Evolutionary conservation across 2,113 vertebrate species (phyloP).

Genomic region (Pituophis catenifer): DNA sequence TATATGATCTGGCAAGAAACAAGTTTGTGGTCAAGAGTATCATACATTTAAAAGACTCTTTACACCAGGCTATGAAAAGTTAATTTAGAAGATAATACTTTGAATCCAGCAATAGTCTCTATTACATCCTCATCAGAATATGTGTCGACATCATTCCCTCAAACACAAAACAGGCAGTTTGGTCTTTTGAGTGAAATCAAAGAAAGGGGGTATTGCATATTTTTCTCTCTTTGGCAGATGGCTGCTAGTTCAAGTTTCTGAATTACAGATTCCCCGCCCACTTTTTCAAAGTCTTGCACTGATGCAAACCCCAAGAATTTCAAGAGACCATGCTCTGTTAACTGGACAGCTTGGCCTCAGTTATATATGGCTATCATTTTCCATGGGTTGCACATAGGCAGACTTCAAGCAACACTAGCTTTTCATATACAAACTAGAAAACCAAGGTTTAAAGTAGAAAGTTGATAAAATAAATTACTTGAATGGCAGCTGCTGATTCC

Average conservation of each 20-base stretch:
- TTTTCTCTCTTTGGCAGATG: slow-evolving; percentile 71
- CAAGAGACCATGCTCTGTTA: not conserved
- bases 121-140: not conserved
- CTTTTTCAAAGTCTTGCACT: slow-evolving; percentile 4
- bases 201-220: slow-evolving; percentile 64
- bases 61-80: not conserved
- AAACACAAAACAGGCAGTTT: slow-evolving; percentile 9
- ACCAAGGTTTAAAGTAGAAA: slow-evolving; percentile 6
- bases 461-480: slow-evolving; percentile 13
- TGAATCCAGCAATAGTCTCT: not conserved
- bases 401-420: not conserved
- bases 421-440: slow-evolving; percentile 1
- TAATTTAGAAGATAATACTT: not conserved
- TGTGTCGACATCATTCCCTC: not conserved
- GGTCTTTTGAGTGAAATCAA: slow-evolving; percentile 8
- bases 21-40: not conserved
- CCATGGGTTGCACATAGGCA: slow-evolving; percentile 12
- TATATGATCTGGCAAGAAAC: not conserved
- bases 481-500: slow-evolving; percentile 22
- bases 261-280: not conserved
- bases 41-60: not conserved
- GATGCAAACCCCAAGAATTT: not conserved
- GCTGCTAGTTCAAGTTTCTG: slow-evolving; percentile 55
- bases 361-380: not conserved
- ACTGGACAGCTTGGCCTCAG: not conserved